These are phyloP conservation scores for Drosophila guanche DNA, from an alignment of 1,140 invertebrate species.

Conservation along the genomic window DNA sequence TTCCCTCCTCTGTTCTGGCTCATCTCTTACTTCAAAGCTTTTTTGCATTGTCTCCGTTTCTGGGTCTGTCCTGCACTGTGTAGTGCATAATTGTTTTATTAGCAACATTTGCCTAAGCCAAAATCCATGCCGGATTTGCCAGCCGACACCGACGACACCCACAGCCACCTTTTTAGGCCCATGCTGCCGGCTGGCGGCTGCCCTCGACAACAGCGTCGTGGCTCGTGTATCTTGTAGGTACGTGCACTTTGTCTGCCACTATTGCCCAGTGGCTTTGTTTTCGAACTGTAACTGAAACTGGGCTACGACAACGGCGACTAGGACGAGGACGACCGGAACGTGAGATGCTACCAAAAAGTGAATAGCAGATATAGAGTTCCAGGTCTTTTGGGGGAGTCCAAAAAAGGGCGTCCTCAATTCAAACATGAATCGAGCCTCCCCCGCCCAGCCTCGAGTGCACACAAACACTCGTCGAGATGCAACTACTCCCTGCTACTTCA, in stretches of 20 bases:
- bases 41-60: constrained; percentile 35
- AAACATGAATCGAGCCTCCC: constrained; percentile 30
- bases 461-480: constrained; percentile 25
- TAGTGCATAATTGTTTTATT: constrained; percentile 80
- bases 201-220: constrained; percentile 10
- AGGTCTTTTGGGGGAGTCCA: constrained; percentile 46
- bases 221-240: constrained; percentile 72
- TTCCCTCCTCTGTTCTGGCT: not conserved
- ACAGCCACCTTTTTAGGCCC: not conserved
- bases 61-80: constrained; percentile 39
- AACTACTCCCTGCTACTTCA: too few species aligned
- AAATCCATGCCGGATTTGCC: constrained; percentile 61
- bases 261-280: constrained; percentile 63
- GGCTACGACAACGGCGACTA: constrained; percentile 20
- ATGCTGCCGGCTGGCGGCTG: not conserved
- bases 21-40: constrained; percentile 25
- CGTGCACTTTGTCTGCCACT: constrained; percentile 56
- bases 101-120: constrained; percentile 71
- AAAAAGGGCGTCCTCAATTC: constrained; percentile 49
- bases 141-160: constrained; percentile 48
- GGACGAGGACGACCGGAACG: constrained; percentile 17
- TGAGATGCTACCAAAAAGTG: constrained; percentile 45
- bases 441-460: constrained; percentile 1
- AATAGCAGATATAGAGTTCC: constrained; percentile 46
- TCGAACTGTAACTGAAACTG: constrained; percentile 50